Evolutionary conservation across 1,140 invertebrate genomes (phyloP).

Genomic region (Schlechtendalia chinensis): DNA sequence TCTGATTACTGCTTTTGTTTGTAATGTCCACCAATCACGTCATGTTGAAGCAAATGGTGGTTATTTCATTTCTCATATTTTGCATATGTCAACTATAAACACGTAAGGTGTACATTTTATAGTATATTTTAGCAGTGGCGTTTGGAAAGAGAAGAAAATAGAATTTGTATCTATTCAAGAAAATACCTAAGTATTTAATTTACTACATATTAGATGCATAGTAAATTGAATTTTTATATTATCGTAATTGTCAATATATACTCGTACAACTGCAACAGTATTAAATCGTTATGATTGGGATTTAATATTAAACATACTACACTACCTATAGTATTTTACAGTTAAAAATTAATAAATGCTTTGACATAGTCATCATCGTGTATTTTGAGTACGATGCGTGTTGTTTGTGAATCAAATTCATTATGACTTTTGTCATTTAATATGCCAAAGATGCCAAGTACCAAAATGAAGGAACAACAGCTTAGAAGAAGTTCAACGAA

Average conservation of each 20-base stretch:
- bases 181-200: not conserved
- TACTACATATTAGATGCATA: not conserved
- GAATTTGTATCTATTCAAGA: not conserved
- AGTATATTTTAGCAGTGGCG: not conserved
- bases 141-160: not conserved
- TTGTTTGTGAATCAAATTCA: not conserved
- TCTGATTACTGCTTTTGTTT: not conserved
- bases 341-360: too few relatives aligned
- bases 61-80: not conserved
- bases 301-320: not conserved
- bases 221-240: not conserved
- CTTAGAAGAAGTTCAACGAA: too few relatives aligned
- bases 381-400: too few relatives aligned
- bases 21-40: not conserved
- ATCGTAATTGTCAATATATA: not conserved
- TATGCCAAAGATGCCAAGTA: too few relatives aligned
- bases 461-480: too few relatives aligned
- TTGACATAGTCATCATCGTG: too few relatives aligned
- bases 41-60: not conserved
- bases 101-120: not conserved
- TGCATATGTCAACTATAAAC: not conserved
- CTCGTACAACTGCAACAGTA: not conserved
- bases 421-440: too few relatives aligned
- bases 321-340: not conserved
- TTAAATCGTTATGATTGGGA: too few relatives aligned